phyloP scores from a whole-genome alignment of 2,888 invertebrate species.

The Hipparchia semele region DNA sequence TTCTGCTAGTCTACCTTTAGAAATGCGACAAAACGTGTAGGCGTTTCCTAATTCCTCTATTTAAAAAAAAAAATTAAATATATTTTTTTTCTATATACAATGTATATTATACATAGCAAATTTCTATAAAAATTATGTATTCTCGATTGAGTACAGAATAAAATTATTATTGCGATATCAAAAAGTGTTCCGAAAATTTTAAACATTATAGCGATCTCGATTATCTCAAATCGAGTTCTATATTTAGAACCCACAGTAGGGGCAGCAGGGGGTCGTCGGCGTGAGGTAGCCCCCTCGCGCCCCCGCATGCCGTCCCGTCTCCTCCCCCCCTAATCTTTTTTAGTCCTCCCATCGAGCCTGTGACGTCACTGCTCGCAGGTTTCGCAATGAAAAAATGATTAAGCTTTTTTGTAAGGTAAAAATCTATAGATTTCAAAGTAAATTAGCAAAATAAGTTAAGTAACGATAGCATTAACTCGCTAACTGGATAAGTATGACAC shows the following conservation, averaged over 20 bases:
- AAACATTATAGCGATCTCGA: background rate
- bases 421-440: conserved; percentile 14
- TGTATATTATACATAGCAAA: too few relatives aligned
- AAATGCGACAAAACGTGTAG: too few relatives aligned
- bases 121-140: too few relatives aligned
- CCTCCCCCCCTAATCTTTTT: conserved; percentile 71
- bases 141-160: background rate
- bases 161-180: background rate
- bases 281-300: conserved; percentile 47
- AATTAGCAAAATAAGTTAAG: background rate
- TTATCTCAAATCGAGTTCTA: conserved; percentile 48
- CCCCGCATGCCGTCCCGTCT: conserved; percentile 53
- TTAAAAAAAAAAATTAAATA: too few relatives aligned
- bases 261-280: conserved; percentile 43
- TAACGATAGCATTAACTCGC: background rate
- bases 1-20: too few relatives aligned
- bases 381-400: conserved; percentile 73
- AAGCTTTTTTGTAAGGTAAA: conserved; percentile 48
- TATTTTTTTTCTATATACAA: too few relatives aligned
- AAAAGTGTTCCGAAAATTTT: background rate
- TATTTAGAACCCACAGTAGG: conserved; percentile 49
- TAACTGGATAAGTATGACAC: background rate
- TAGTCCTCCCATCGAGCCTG: conserved; percentile 64
- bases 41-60: too few relatives aligned
- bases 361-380: conserved; percentile 78